Evolutionary conservation across 64 coral and sea anemone species (phyloP).

Genomic region (Montipora efflorescens): DNA sequence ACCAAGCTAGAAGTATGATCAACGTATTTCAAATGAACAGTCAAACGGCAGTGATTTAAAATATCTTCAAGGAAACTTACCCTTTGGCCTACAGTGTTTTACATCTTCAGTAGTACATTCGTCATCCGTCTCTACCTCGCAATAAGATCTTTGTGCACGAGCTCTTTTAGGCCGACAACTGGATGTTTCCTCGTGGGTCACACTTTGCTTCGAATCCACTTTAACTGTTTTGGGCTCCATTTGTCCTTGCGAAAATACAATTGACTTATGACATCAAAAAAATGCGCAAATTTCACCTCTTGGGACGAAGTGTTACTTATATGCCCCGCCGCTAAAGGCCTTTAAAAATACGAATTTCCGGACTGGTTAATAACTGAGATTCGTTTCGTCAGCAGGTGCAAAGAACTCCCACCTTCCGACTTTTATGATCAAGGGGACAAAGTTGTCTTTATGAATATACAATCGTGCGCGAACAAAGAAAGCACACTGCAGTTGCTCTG

Average conservation of each 20-base stretch:
- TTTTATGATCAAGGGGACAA: conserved; percentile 36
- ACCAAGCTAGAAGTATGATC: neutral
- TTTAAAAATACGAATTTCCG: conserved; percentile 59
- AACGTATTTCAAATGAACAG: conserved; percentile 9
- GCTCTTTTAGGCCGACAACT: conserved; percentile 24
- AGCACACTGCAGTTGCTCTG: conserved; percentile 27
- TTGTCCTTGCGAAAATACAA: neutral
- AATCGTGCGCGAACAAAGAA: conserved; percentile 16
- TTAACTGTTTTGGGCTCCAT: conserved; percentile 21
- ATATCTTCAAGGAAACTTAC: neutral
- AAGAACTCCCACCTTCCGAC: conserved; percentile 24
- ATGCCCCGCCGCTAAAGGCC: conserved; percentile 43
- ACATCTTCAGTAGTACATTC: conserved; percentile 13
- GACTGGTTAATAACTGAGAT: conserved; percentile 63
- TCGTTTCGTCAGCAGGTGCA: conserved; percentile 56
- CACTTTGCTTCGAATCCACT: conserved; percentile 8
- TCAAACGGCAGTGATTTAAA: conserved; percentile 13
- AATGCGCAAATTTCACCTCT: neutral
- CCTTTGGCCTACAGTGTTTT: conserved; percentile 1
- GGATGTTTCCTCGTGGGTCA: neutral
- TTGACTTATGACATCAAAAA: neutral
- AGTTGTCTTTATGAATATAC: conserved; percentile 53
- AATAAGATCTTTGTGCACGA: conserved; percentile 5
- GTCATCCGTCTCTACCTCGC: conserved; percentile 29
- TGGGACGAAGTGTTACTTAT: neutral